Percentiles rank a stretch among this genome's conserved stretches.
phyloP scores from a whole-genome alignment of 2,888 invertebrate genomes.

The Luperina testacea region DNA sequence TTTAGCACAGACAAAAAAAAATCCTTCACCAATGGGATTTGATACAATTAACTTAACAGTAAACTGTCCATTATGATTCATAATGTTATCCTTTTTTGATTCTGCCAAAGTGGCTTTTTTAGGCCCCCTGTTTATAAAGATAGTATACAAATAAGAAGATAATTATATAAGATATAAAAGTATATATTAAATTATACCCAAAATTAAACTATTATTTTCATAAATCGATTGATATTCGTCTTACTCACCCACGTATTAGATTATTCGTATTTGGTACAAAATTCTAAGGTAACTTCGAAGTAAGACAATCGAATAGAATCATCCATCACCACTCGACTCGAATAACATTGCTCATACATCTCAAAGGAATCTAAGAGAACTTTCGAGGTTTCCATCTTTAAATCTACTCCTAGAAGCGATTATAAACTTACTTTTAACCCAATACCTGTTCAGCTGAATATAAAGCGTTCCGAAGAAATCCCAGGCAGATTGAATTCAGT shows the following conservation, averaged over 20 bases:
- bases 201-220: constrained; percentile 13
- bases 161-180: too few species aligned
- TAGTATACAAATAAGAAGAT: not conserved
- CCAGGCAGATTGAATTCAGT: constrained; percentile 86
- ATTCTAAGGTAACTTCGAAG: constrained; percentile 24
- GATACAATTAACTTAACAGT: too few species aligned
- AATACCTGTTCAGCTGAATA: constrained; percentile 65
- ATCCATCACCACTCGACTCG: constrained; percentile 50
- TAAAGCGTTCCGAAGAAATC: constrained; percentile 83
- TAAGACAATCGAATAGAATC: constrained; percentile 37
- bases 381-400: constrained; percentile 48
- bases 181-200: not conserved
- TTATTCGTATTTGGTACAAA: constrained; percentile 28
- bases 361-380: constrained; percentile 45
- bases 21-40: too few species aligned
- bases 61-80: too few species aligned
- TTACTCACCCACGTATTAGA: constrained; percentile 9
- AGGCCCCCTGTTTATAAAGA: constrained; percentile 5
- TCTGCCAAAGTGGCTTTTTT: too few species aligned
- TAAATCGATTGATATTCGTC: constrained; percentile 26
- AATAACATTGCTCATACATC: constrained; percentile 51
- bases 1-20: too few species aligned
- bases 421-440: constrained; percentile 60
- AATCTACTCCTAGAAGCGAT: constrained; percentile 57
- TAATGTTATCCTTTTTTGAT: too few species aligned